These are phyloP conservation scores for Toxotes chatareus DNA, from an alignment of 2,113 vertebrate genomes.

Conservation along the genomic window DNA sequence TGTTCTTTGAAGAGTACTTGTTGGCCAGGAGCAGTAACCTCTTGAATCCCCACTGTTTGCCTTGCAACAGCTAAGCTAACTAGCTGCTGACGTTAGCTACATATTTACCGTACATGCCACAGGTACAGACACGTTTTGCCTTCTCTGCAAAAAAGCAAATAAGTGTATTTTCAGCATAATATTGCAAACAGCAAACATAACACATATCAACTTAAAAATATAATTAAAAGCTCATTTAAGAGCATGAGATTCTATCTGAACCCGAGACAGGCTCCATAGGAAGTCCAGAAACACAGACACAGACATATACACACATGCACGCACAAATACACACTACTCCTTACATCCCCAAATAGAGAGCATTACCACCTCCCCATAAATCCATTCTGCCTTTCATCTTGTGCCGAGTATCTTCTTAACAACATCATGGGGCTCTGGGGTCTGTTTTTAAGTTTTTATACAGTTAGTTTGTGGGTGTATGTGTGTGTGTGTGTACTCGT, in stretches of 20 bases:
- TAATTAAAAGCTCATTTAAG: not conserved
- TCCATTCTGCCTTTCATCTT: conserved; percentile 69
- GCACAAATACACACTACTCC: conserved; percentile 3
- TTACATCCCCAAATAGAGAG: conserved; percentile 47
- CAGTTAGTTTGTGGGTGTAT: conserved; percentile 13
- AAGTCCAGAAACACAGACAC: not conserved
- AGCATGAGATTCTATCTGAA: not conserved
- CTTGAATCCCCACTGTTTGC: not conserved
- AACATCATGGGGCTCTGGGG: conserved; percentile 50
- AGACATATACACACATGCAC: conserved; percentile 4
- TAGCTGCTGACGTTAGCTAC: not conserved
- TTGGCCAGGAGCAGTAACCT: not conserved
- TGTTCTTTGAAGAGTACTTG: not conserved
- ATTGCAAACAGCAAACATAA: not conserved
- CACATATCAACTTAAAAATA: not conserved
- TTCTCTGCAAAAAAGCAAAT: not conserved
- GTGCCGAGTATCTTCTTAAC: conserved; percentile 57
- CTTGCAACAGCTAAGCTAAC: not conserved
- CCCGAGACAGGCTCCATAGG: not conserved
- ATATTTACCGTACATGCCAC: not conserved
- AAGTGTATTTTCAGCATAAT: not conserved
- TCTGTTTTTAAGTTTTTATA: conserved; percentile 63
- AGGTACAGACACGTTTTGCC: not conserved
- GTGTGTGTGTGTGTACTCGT: conserved; percentile 23
- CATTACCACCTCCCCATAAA: conserved; percentile 48